These are phyloP conservation scores for Globodera rostochiensis DNA, from an alignment of 1,140 invertebrate species.

Conservation along the genomic window DNA sequence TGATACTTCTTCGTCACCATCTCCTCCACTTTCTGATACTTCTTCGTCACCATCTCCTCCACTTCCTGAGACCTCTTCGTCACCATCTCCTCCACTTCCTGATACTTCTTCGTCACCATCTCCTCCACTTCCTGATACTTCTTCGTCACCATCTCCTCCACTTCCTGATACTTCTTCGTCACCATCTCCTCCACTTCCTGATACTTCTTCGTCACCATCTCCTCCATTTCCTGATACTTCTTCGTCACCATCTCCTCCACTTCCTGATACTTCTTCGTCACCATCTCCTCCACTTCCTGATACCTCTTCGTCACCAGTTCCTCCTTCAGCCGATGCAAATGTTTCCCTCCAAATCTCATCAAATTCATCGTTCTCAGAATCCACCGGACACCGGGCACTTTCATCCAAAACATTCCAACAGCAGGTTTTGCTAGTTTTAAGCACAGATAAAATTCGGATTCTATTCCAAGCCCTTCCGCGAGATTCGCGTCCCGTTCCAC, in stretches of 20 bases:
- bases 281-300: not conserved
- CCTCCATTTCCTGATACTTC: not conserved
- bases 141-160: not conserved
- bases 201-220: not conserved
- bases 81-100: not conserved
- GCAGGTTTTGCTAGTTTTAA: not conserved
- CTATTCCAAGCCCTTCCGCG: not conserved
- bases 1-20: not conserved
- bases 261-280: not conserved
- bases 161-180: not conserved
- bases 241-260: not conserved
- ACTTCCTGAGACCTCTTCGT: not conserved
- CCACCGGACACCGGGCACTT: conserved; percentile 5
- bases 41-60: not conserved
- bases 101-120: too few relatives aligned
- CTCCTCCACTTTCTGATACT: not conserved
- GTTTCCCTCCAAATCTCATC: conserved; percentile 16
- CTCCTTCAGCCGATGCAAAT: conserved; percentile 8
- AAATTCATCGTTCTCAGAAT: conserved; percentile 3
- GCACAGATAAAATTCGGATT: not conserved
- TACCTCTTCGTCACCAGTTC: not conserved
- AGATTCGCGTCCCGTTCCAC: conserved; percentile 16
- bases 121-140: not conserved
- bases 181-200: not conserved
- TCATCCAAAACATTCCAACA: conserved; percentile 21